phyloP scores from a whole-genome alignment of 2,113 vertebrate genomes.

The Dipodomys merriami region DNA sequence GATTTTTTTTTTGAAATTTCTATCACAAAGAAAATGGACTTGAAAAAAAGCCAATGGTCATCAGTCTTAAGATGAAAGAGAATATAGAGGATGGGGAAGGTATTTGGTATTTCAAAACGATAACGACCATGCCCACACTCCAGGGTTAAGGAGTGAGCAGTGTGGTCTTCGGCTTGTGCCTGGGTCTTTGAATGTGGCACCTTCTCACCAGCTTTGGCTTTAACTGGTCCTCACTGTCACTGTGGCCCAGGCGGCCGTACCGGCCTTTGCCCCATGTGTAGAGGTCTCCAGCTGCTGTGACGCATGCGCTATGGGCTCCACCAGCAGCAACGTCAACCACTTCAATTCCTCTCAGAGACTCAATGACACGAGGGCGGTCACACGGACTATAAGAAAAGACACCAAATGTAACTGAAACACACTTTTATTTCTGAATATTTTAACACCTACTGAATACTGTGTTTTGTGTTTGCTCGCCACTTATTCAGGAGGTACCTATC shows the following conservation, averaged over 20 bases:
- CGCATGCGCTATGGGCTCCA: slow-evolving; percentile 97
- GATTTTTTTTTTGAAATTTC: neutral
- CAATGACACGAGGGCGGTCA: slow-evolving; percentile 97
- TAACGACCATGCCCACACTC: neutral
- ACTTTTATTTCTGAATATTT: neutral
- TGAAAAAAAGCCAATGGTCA: neutral
- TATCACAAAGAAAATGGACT: neutral
- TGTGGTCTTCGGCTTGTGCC: neutral
- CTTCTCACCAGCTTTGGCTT: slow-evolving; percentile 96
- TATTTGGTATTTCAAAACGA: neutral
- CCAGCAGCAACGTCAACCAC: slow-evolving; percentile 97
- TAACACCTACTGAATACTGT: neutral
- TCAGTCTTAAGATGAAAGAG: neutral
- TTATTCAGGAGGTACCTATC: neutral
- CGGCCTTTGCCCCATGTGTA: slow-evolving; percentile 99
- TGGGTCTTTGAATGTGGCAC: neutral
- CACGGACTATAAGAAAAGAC: slow-evolving; percentile 90
- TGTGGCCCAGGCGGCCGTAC: slow-evolving; percentile 96
- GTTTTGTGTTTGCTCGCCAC: neutral
- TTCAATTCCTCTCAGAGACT: slow-evolving; percentile 96
- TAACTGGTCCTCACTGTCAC: slow-evolving; percentile 98
- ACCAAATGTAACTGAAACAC: neutral
- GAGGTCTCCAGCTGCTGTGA: slow-evolving; percentile 96
- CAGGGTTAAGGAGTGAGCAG: neutral
- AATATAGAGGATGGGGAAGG: neutral